A percentile compares a stretch with the other conserved stretches of the same genome.
These are phyloP conservation scores for Caenorhabditis uteleia DNA, from an alignment of 2,888 invertebrate species.

Conservation along the genomic window DNA sequence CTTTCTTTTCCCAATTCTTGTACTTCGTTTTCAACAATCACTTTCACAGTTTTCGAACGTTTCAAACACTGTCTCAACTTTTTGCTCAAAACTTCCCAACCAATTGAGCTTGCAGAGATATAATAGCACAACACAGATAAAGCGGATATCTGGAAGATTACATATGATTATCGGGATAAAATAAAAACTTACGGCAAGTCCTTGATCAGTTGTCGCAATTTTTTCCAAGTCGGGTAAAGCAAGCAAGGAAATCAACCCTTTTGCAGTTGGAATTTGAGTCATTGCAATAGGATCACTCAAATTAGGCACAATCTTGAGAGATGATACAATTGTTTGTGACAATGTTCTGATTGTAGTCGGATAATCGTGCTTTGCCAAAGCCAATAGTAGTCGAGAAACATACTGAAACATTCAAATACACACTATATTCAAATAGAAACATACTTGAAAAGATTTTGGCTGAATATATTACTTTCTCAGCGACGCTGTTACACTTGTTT, in stretches of 20 bases:
- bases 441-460: conserved; percentile 37
- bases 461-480: conserved; percentile 34
- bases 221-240: too few relatives aligned
- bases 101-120: conserved; percentile 18
- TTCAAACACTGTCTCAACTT: conserved; percentile 13
- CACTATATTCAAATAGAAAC: too few relatives aligned
- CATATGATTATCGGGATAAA: too few relatives aligned
- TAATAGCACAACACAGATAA: conserved; percentile 35
- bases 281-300: too few relatives aligned
- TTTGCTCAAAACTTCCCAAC: conserved; percentile 15
- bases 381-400: conserved; percentile 28
- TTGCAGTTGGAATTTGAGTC: too few relatives aligned
- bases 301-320: neutral
- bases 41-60: neutral
- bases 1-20: conserved; percentile 7
- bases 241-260: too few relatives aligned
- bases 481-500: conserved; percentile 24
- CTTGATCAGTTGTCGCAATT: too few relatives aligned
- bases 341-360: conserved; percentile 28
- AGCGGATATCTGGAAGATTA: conserved; percentile 5
- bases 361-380: conserved; percentile 37
- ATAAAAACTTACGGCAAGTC: too few relatives aligned
- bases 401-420: too few relatives aligned
- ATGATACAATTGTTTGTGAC: conserved; percentile 6
- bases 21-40: conserved; percentile 7